Evolutionary conservation across 2,113 vertebrate genomes (phyloP), one percentile per base, ranked within the genome.

Genomic region (Donacobius atricapilla): DNA sequence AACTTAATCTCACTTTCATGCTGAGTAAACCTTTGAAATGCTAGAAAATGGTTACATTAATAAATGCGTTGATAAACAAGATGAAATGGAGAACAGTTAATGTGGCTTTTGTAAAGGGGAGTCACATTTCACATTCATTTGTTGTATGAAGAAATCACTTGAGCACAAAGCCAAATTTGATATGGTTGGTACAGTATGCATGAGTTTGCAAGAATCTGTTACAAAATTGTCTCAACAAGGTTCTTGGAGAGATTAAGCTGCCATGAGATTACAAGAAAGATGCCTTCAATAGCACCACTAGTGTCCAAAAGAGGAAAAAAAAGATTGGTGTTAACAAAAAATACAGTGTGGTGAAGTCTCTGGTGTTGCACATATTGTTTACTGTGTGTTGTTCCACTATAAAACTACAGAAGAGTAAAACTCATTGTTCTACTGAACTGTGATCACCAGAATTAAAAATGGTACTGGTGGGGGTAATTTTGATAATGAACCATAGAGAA

Each of bases 341-440:
- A 15, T 24, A 23, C 4, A 40, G 1, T 30, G 7, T 72, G 60
- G 20, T 58, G 35, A 76, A 86, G n/a, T 40, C 11, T 13, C 40
- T 83, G 15, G 9, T 81, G 37, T 45, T 81, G 28, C 25, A 86
- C 13, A 15, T 58, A 28, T 6, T 42, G 11, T 50, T 90, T 64
- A 50, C 7, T 47, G 6, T 23, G 2, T 2, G 1, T n/a, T 12
- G 1, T 65, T 92, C 20, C 9, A 18, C 28, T 64, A 9, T 4
- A 60, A 85, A 65, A 63, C 58, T 66, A 45, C 13, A 33, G 16
- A 68, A 53, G 17, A 56, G 5, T 65, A 65, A 83, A 92, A 40
- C 12, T 72, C 27, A 15, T 56, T 92, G 18, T 44, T 83, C n/a
- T 48, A n/a, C 31, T 45, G 19, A 72, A 10, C 24, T 72, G 7